These are phyloP conservation scores for Capricornis sumatraensis DNA, from an alignment of 2,113 vertebrate genomes.

Conservation along the genomic window DNA sequence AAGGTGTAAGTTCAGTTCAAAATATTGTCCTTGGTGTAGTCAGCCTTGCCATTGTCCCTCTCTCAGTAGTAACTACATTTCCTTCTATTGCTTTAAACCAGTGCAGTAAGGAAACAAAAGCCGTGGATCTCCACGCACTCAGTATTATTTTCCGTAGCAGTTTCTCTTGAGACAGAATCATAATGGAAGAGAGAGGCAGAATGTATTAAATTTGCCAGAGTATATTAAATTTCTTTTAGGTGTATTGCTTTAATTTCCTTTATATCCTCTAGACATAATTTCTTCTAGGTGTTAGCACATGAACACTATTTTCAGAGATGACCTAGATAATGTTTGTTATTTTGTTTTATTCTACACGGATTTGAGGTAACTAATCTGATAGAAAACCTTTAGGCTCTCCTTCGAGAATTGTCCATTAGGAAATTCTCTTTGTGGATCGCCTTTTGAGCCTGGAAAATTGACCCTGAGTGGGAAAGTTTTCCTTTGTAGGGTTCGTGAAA, in stretches of 20 bases:
- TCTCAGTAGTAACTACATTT: not conserved
- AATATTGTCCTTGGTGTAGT: not conserved
- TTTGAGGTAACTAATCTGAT: constrained; percentile 33
- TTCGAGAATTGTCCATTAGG: not conserved
- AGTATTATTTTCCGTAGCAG: constrained; percentile 30
- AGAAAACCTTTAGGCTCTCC: constrained; percentile 19
- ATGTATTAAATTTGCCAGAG: constrained; percentile 63
- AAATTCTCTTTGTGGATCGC: not conserved
- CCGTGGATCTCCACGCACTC: not conserved
- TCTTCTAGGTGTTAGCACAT: constrained; percentile 42
- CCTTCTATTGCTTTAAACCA: not conserved
- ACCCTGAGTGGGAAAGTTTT: not conserved
- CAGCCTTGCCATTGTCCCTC: not conserved
- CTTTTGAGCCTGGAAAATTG: constrained; percentile 24
- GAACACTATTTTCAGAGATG: constrained; percentile 40
- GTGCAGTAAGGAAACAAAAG: not conserved
- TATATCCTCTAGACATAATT: constrained; percentile 45
- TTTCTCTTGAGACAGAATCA: constrained; percentile 51
- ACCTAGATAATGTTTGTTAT: constrained; percentile 58
- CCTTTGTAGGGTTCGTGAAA: not conserved
- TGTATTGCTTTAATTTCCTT: constrained; percentile 66
- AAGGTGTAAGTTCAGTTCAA: not conserved
- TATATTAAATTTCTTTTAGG: constrained; percentile 71
- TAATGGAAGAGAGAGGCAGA: constrained; percentile 40
- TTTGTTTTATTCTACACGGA: constrained; percentile 48